phyloP scores from a whole-genome alignment of 2,113 vertebrate genomes.

The Carassius carassius region DNA sequence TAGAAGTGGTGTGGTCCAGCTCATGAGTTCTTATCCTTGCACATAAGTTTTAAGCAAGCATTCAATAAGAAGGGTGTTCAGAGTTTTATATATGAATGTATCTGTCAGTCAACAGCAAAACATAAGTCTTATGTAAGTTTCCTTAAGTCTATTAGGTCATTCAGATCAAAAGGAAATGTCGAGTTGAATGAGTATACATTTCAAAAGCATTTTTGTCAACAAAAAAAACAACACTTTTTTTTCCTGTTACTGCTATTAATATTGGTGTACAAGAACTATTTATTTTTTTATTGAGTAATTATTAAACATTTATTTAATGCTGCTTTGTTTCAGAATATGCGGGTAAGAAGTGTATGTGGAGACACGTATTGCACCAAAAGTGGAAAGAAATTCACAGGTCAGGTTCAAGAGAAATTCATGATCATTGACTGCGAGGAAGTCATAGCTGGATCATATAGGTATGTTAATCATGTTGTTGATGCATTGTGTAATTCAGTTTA shows the following conservation, averaged over 20 bases:
- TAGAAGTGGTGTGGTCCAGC: neutral
- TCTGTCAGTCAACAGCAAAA: constrained; percentile 4
- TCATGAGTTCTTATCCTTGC: neutral
- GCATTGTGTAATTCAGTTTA: neutral
- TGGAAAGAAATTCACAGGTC: constrained; percentile 90
- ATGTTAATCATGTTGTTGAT: neutral
- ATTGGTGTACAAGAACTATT: neutral
- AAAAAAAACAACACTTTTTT: neutral
- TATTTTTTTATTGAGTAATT: neutral
- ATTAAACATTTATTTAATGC: neutral
- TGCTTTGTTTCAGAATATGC: constrained; percentile 81
- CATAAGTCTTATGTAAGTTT: neutral
- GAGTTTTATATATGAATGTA: neutral
- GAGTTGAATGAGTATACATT: neutral
- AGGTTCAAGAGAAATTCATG: constrained; percentile 92
- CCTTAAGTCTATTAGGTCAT: neutral
- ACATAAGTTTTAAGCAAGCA: neutral
- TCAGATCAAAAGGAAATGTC: neutral
- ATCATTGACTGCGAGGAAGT: constrained; percentile 95
- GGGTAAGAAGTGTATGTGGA: constrained; percentile 85
- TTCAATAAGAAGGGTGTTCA: neutral
- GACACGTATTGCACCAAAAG: constrained; percentile 96
- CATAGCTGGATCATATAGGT: constrained; percentile 95
- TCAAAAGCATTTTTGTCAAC: neutral
- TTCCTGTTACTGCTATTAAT: neutral